Percentiles rank a stretch among this genome's conserved stretches.
phyloP scores from a whole-genome alignment of 2,888 invertebrate genomes.

The Eupithecia exiguata region DNA sequence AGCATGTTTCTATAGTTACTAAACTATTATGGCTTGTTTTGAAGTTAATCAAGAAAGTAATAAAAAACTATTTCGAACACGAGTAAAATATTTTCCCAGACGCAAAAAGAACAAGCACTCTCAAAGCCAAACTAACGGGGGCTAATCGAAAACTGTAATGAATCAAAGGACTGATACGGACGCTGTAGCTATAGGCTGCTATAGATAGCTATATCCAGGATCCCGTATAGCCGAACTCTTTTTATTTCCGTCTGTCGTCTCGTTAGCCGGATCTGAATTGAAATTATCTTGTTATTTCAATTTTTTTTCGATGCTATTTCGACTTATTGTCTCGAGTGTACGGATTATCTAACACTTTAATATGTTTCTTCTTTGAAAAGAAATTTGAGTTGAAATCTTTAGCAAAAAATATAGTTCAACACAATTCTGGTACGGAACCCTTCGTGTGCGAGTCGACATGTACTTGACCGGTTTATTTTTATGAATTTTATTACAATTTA shows the following conservation, averaged over 20 bases:
- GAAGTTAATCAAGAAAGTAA: neutral
- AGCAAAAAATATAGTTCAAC: no score
- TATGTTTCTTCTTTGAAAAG: neutral
- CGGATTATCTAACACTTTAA: neutral
- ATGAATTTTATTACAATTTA: no score
- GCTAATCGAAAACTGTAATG: constrained; percentile 82
- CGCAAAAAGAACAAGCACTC: constrained; percentile 50
- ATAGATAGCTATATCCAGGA: constrained; percentile 18
- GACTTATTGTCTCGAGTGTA: constrained; percentile 34
- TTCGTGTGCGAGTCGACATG: no score
- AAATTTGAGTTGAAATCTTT: neutral
- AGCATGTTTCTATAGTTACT: neutral
- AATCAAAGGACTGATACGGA: constrained; percentile 79
- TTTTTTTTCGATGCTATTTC: constrained; percentile 44
- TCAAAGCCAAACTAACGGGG: constrained; percentile 58
- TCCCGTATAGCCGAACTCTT: constrained; percentile 44
- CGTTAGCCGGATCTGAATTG: constrained; percentile 71
- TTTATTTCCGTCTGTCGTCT: constrained; percentile 67
- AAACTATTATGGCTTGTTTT: neutral
- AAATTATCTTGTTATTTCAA: constrained; percentile 72
- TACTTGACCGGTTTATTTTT: no score
- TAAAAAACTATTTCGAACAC: neutral
- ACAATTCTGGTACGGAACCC: neutral
- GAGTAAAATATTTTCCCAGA: constrained; percentile 39
- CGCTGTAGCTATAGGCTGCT: constrained; percentile 17